Conservation (phyloP, 2,888 invertebrate species). For the Liopterus haemorrhoidalis region DNA sequence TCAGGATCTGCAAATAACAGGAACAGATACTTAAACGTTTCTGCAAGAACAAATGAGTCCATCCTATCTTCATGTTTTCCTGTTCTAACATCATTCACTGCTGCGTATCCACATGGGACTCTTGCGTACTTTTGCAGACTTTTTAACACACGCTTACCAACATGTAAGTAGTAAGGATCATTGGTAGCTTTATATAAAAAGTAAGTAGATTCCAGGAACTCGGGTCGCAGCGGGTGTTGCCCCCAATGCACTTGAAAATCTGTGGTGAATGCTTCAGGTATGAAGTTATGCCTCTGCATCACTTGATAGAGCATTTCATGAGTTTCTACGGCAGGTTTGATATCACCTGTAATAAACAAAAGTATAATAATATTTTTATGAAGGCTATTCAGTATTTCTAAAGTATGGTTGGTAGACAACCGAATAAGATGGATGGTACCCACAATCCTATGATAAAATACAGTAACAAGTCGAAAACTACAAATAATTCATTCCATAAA, state of each 20-base stretch:
- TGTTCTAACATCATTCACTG: conserved; percentile 91
- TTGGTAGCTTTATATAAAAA: conserved; percentile 92
- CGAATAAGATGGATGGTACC: no score
- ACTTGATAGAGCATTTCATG: conserved; percentile 99
- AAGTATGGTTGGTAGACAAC: no score
- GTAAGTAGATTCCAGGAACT: conserved; percentile 97
- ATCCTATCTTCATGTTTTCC: conserved; percentile 90
- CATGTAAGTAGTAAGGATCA: conserved; percentile 91
- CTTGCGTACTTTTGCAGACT: conserved; percentile 85
- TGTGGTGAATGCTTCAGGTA: conserved; percentile 97
- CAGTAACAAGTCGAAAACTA: no score
- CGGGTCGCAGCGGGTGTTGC: conserved; percentile 92
- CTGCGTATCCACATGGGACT: conserved; percentile 96
- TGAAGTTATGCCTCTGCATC: conserved; percentile 93
- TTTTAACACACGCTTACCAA: conserved; percentile 81
- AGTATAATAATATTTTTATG: no score
- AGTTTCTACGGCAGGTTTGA: conserved; percentile 96
- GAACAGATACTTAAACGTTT: conserved; percentile 96
- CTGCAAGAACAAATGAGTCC: conserved; percentile 97
- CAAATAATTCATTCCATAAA: no score
- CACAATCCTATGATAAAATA: no score
- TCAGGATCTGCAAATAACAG: conserved; percentile 85
- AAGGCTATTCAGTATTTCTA: no score
- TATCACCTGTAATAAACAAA: conserved; percentile 78
- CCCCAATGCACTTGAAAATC: conserved; percentile 98